These are phyloP conservation scores for Sphaerodactylus townsendi DNA, from an alignment of 2,113 vertebrate species.

Conservation along the genomic window DNA sequence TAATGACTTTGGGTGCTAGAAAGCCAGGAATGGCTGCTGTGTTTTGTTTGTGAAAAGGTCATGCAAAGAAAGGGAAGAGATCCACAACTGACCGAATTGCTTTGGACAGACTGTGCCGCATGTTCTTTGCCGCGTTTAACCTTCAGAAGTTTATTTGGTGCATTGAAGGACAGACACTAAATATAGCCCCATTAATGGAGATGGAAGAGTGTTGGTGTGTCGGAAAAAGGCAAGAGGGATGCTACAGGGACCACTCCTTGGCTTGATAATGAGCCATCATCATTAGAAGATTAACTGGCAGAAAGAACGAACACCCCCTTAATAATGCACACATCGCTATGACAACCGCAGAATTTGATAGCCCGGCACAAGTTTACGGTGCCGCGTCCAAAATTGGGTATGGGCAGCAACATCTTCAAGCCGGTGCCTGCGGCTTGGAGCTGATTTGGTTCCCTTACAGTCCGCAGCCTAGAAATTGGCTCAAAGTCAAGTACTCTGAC, in stretches of 20 bases:
- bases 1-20: slow-evolving; percentile 10
- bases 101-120: not conserved
- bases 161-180: slow-evolving; percentile 9
- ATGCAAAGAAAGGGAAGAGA: slow-evolving; percentile 1
- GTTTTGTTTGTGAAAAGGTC: not conserved
- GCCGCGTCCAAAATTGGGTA: slow-evolving; percentile 17
- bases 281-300: slow-evolving; percentile 73
- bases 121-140: accelerated
- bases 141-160: accelerated
- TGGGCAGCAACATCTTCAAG: not conserved
- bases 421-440: not conserved
- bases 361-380: slow-evolving; percentile 72
- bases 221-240: slow-evolving; percentile 37
- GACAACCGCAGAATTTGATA: slow-evolving; percentile 75
- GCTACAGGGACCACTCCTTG: not conserved
- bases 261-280: slow-evolving; percentile 66
- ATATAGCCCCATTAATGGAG: not conserved
- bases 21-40: not conserved
- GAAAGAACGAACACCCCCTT: slow-evolving; percentile 73
- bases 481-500: not conserved
- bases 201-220: accelerated
- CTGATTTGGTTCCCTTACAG: not conserved
- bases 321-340: slow-evolving; percentile 79
- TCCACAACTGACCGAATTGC: not conserved
- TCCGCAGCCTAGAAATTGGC: not conserved